phyloP scores from a whole-genome alignment of 2,113 vertebrate species.

The Trematomus loennbergii region DNA sequence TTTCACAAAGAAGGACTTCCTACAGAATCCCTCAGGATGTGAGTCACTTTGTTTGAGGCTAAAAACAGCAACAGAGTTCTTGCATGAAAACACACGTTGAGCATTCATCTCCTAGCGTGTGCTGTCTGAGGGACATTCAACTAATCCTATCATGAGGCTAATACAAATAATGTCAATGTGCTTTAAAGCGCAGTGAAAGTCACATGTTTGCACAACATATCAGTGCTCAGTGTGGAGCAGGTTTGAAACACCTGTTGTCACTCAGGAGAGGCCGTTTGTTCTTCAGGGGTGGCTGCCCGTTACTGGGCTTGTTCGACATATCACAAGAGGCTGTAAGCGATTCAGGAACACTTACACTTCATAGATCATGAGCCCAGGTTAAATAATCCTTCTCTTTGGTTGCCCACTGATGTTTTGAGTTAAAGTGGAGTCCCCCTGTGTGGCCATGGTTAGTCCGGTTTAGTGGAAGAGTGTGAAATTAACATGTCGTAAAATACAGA shows the following conservation, averaged over 20 bases:
- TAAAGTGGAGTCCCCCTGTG: not conserved
- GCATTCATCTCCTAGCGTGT: not conserved
- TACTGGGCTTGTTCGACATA: not conserved
- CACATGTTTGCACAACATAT: not conserved
- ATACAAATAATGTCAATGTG: slow-evolving; percentile 9
- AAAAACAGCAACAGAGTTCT: slow-evolving; percentile 40
- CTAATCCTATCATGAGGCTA: slow-evolving; percentile 20
- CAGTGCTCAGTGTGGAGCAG: not conserved
- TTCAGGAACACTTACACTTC: slow-evolving; percentile 20
- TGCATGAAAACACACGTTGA: slow-evolving; percentile 35
- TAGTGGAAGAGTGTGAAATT: not conserved
- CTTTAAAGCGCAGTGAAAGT: slow-evolving; percentile 6
- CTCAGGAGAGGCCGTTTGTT: slow-evolving; percentile 52
- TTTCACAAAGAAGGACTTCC: too few relatives aligned
- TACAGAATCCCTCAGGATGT: too few relatives aligned
- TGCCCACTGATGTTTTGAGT: slow-evolving; percentile 20
- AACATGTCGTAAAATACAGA: slow-evolving; percentile 16
- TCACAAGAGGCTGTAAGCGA: not conserved
- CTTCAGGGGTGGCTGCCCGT: slow-evolving; percentile 27
- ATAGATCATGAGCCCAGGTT: slow-evolving; percentile 32
- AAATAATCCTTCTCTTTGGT: slow-evolving; percentile 18
- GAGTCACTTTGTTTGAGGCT: too few relatives aligned
- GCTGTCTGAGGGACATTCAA: slow-evolving; percentile 7
- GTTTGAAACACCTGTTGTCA: slow-evolving; percentile 67
- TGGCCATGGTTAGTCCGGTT: not conserved